Evolutionary conservation across 2,888 invertebrate species (phyloP).

Genomic region (Stenodera caucasica): DNA sequence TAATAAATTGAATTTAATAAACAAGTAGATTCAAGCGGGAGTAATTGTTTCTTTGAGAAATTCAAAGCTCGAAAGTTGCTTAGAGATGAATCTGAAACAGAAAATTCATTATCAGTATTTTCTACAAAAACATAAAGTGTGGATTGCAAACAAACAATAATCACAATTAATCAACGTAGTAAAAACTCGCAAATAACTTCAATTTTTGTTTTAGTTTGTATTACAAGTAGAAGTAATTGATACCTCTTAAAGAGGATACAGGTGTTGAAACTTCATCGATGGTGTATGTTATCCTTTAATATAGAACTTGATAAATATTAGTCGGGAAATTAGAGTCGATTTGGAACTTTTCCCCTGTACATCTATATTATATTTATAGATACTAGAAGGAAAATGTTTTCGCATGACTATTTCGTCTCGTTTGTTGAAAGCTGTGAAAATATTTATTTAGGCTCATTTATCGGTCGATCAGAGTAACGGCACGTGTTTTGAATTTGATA

Average conservation of each 20-base stretch:
- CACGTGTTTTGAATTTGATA: conserved; percentile 23
- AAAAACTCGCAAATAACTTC: no score
- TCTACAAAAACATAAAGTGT: no score
- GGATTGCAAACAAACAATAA: no score
- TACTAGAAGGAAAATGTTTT: no score
- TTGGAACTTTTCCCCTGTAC: background rate
- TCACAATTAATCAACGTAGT: no score
- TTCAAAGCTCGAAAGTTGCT: background rate
- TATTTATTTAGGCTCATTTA: conserved; percentile 26
- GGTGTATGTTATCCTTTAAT: no score
- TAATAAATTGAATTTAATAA: conserved; percentile 3
- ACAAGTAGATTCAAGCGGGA: background rate
- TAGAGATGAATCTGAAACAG: background rate
- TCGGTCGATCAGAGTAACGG: conserved; percentile 12
- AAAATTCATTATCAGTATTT: background rate
- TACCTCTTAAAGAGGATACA: no score
- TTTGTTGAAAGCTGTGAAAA: conserved; percentile 6
- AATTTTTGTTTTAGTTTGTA: no score
- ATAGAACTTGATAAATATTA: no score
- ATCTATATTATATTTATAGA: background rate
- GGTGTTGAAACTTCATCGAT: no score
- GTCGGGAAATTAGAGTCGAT: background rate
- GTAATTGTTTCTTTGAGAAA: conserved; percentile 5
- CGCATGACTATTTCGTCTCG: background rate
- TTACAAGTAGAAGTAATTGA: no score